Conservation (phyloP, 1,140 invertebrate genomes). For the Propsilocerus akamusi region DNA sequence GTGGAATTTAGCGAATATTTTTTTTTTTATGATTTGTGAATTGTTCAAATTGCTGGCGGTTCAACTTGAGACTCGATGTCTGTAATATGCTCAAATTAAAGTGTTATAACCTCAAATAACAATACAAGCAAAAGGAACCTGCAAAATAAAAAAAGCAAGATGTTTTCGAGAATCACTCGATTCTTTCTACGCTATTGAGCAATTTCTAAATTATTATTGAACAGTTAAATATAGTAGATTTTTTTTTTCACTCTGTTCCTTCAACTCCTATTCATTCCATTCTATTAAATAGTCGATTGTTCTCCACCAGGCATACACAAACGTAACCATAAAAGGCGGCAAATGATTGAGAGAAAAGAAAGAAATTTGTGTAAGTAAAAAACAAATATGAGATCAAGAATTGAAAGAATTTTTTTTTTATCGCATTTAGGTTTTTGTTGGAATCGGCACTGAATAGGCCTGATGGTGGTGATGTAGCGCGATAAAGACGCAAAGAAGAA, state of each 20-base stretch:
- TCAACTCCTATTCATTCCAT: not conserved
- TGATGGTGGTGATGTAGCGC: no score
- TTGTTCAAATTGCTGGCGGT: no score
- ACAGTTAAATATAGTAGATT: not conserved
- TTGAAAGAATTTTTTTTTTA: not conserved
- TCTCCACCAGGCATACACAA: not conserved
- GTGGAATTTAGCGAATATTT: no score
- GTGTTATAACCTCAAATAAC: not conserved
- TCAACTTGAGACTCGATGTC: no score
- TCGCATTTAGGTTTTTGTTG: no score
- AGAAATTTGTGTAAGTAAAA: not conserved
- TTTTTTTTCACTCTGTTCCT: no score
- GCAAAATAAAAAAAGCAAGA: not conserved
- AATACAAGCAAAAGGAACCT: not conserved
- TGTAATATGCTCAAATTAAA: no score
- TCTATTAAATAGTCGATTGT: slow-evolving; percentile 1
- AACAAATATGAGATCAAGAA: slow-evolving; percentile 1
- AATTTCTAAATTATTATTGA: not conserved
- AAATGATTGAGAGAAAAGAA: not conserved
- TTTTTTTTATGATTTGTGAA: no score
- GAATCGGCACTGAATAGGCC: no score
- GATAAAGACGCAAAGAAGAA: no score
- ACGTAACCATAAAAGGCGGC: not conserved
- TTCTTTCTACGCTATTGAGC: not conserved
- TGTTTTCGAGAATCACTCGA: not conserved